phyloP scores from a whole-genome alignment of 2,113 vertebrate genomes.

The Cavia aperea region DNA sequence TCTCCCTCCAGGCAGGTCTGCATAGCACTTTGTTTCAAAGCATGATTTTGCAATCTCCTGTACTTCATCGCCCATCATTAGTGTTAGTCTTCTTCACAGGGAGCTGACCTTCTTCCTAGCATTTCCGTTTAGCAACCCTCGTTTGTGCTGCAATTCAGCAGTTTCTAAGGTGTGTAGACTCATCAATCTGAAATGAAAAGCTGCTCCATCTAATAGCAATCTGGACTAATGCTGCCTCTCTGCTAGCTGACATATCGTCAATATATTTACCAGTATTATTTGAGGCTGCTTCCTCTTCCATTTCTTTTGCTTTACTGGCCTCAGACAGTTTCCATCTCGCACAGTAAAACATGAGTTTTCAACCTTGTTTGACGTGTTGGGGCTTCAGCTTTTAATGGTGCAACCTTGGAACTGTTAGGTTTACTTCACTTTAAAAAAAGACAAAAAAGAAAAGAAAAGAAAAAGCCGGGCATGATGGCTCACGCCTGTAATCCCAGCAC shows the following conservation, averaged over 20 bases:
- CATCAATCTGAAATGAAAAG: constrained; percentile 21
- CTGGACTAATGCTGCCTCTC: not conserved
- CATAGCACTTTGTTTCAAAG: not conserved
- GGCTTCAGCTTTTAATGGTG: not conserved
- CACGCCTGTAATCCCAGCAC: too few relatives aligned
- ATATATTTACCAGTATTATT: not conserved
- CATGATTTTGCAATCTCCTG: not conserved
- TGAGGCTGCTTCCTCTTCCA: not conserved
- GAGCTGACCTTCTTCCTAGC: not conserved
- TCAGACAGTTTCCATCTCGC: not conserved
- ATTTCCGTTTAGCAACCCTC: constrained; percentile 20
- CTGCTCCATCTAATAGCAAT: not conserved
- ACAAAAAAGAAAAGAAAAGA: too few relatives aligned
- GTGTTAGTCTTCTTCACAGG: constrained; percentile 19
- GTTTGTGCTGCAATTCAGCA: not conserved
- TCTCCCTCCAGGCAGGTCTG: not conserved
- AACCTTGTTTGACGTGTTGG: not conserved
- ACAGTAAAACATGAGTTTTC: constrained; percentile 8
- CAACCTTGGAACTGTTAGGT: not conserved
- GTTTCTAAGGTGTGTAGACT: not conserved
- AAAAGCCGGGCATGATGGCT: too few relatives aligned
- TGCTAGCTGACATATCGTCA: not conserved
- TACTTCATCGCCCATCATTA: not conserved
- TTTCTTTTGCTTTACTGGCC: not conserved
- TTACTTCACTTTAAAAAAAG: not conserved